A percentile compares a stretch with the other conserved stretches of the same genome.
phyloP scores from a whole-genome alignment of 2,797 vertebrate genomes.

The Chrysocyon brachyurus region DNA sequence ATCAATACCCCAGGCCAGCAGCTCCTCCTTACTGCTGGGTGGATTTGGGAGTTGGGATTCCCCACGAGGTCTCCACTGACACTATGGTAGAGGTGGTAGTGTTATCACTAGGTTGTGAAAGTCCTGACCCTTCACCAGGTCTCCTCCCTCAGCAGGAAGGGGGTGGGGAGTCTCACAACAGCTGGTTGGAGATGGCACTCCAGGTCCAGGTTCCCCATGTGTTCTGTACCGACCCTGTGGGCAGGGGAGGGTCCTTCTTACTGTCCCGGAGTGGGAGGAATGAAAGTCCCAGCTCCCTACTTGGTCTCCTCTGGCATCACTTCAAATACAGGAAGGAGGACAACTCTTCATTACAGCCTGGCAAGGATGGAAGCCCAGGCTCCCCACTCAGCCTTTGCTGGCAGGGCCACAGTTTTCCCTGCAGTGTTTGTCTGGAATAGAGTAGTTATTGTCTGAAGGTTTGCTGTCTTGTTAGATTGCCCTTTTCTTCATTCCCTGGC shows the following conservation, averaged over 20 bases:
- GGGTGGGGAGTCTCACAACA: neutral
- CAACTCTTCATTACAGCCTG: neutral
- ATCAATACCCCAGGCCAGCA: neutral
- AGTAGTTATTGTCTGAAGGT: neutral
- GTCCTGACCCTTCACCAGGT: neutral
- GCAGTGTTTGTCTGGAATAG: neutral
- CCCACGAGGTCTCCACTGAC: neutral
- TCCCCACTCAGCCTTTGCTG: neutral
- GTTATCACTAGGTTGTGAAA: neutral
- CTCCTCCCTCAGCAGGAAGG: neutral
- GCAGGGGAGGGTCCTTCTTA: neutral
- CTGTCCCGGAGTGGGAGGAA: neutral
- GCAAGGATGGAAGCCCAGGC: neutral
- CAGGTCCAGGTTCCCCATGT: neutral
- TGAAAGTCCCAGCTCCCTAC: neutral
- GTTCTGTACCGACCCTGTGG: neutral
- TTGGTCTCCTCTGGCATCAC: neutral
- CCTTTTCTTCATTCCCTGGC: constrained; percentile 36
- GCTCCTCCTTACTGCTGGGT: neutral
- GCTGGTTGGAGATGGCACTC: neutral
- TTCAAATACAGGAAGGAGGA: neutral
- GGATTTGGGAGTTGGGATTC: neutral
- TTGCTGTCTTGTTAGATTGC: neutral
- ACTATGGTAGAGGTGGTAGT: neutral
- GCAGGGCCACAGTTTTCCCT: neutral